phyloP scores from a whole-genome alignment of 2,888 invertebrate species.

The Tyria jacobaeae region DNA sequence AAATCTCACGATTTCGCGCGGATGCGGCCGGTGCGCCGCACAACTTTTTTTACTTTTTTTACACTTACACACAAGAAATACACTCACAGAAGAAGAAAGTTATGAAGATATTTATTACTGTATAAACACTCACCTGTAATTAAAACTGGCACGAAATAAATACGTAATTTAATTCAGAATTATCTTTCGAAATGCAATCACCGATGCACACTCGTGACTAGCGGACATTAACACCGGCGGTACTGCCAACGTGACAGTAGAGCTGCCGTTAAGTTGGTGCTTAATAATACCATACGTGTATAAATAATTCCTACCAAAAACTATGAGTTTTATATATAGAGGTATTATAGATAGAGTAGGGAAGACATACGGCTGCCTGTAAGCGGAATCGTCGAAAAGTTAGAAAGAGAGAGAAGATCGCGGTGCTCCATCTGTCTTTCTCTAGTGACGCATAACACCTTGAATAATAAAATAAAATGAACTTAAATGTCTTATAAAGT shows the following conservation, averaged over 20 bases:
- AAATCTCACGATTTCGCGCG: constrained; percentile 75
- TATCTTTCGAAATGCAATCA: constrained; percentile 44
- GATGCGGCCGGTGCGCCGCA: constrained; percentile 51
- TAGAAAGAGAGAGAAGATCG: no score
- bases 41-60: constrained; percentile 55
- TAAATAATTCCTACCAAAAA: not conserved
- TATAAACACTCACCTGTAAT: constrained; percentile 47
- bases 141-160: constrained; percentile 42
- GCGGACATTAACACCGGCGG: constrained; percentile 80
- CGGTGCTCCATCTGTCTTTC: no score
- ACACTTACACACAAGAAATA: constrained; percentile 26
- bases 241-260: constrained; percentile 67
- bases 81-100: constrained; percentile 38
- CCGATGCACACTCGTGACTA: constrained; percentile 77
- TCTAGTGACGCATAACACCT: no score
- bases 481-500: no score
- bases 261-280: constrained; percentile 41
- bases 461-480: no score
- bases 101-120: constrained; percentile 58
- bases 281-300: constrained; percentile 24
- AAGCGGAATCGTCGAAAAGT: no score
- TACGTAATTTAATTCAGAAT: constrained; percentile 48
- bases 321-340: no score
- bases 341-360: no score
- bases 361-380: no score